A percentile compares a stretch with the other conserved stretches of the same genome.
Conservation (phyloP, 1,140 invertebrate species). For the Penaeus vannamei region DNA sequence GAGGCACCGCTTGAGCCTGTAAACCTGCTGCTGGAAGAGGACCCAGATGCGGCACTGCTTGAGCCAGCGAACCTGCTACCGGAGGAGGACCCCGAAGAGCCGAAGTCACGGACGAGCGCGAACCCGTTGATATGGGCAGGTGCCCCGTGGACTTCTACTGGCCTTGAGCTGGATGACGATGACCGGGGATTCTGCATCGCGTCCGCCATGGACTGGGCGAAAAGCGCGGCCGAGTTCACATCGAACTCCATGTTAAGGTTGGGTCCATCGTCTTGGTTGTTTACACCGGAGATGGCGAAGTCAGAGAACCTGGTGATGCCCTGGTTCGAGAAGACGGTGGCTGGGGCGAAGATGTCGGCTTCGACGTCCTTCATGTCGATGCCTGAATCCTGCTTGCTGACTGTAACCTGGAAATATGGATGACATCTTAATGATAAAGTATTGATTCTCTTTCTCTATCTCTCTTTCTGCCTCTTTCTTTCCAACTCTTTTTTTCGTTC, state of each 20-base stretch:
- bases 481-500: too few species aligned
- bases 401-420: conserved; percentile 46
- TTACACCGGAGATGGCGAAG: conserved; percentile 62
- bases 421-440: background rate
- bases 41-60: background rate
- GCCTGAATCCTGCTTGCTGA: conserved; percentile 55
- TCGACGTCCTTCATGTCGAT: conserved; percentile 56
- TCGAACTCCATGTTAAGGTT: conserved; percentile 44
- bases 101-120: background rate
- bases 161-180: conserved; percentile 29
- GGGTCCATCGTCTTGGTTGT: conserved; percentile 54
- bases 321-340: conserved; percentile 58
- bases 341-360: conserved; percentile 62
- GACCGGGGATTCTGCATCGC: conserved; percentile 41
- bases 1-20: background rate
- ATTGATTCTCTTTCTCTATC: background rate
- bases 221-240: conserved; percentile 53
- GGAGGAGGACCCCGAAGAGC: conserved; percentile 12
- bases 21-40: background rate
- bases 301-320: conserved; percentile 64
- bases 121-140: background rate
- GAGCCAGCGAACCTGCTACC: too few species aligned
- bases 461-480: background rate
- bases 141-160: background rate
- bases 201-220: conserved; percentile 55